phyloP scores from a whole-genome alignment of 2,797 vertebrate species.

The Chelidonichthys spinosus region DNA sequence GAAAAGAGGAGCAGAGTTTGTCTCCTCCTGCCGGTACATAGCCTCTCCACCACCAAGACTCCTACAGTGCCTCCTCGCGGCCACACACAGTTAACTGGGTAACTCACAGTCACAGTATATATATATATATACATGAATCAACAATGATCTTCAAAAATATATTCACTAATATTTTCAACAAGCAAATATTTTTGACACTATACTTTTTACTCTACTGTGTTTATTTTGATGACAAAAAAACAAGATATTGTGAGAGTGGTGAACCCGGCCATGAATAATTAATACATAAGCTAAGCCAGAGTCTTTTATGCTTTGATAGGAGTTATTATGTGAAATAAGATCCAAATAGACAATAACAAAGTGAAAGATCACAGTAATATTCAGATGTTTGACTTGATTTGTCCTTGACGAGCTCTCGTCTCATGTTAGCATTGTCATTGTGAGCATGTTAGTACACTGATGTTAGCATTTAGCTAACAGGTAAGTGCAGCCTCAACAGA shows the following conservation, averaged over 20 bases:
- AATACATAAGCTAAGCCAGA: conserved; percentile 1
- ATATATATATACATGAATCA: neutral
- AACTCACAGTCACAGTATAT: too few species aligned
- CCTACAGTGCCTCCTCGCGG: too few species aligned
- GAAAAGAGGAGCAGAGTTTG: too few species aligned
- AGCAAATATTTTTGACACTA: neutral
- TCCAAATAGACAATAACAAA: neutral
- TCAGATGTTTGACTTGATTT: neutral
- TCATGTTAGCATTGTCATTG: neutral
- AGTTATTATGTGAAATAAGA: neutral
- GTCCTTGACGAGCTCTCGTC: neutral
- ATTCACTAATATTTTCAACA: too few species aligned
- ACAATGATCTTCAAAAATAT: neutral
- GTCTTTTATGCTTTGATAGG: neutral
- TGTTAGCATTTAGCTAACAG: neutral
- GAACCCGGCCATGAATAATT: neutral
- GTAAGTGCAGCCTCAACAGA: neutral
- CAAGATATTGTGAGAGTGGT: neutral
- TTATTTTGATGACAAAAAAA: neutral
- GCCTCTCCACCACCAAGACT: too few species aligned
- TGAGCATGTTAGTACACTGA: neutral
- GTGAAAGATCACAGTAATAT: neutral
- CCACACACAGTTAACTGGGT: too few species aligned
- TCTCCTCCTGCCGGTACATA: too few species aligned
- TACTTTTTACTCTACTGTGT: neutral